Percentiles rank a stretch among this genome's conserved stretches.
Conservation (phyloP, 2,113 vertebrate species). For the Laticauda laticaudata region DNA sequence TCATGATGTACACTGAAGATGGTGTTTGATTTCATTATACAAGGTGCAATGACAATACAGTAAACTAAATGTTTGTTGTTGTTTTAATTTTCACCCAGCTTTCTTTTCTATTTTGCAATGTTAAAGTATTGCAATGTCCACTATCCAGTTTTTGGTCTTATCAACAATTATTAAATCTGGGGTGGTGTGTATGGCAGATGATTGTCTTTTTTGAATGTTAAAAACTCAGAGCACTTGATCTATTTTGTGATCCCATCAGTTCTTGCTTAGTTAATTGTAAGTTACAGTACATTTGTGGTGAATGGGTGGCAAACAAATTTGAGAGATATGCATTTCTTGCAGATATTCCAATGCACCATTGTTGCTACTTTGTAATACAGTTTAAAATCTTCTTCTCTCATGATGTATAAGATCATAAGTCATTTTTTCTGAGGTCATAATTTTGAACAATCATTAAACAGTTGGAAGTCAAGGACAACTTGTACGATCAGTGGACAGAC, state of each 20-base stretch:
- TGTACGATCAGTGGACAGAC: not conserved
- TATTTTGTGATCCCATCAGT: not conserved
- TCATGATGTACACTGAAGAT: too few relatives aligned
- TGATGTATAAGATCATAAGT: not conserved
- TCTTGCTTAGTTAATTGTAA: not conserved
- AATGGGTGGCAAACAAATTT: not conserved
- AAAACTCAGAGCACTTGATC: not conserved
- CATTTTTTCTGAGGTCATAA: not conserved
- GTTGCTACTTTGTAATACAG: not conserved
- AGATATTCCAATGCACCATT: not conserved
- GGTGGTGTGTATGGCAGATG: not conserved
- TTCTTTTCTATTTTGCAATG: not conserved
- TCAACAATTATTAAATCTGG: not conserved
- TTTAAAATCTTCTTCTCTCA: not conserved
- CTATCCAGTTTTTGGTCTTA: not conserved
- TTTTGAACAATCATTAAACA: not conserved
- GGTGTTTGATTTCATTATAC: too few relatives aligned
- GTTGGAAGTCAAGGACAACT: not conserved
- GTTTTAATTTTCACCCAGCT: too few relatives aligned
- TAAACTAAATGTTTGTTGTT: too few relatives aligned
- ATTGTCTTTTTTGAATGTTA: not conserved
- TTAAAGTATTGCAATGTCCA: not conserved
- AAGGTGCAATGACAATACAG: too few relatives aligned
- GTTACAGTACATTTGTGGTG: not conserved
- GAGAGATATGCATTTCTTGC: not conserved